Evolutionary conservation across 2,888 invertebrate genomes (phyloP).

Genomic region (Eupithecia dodoneata): DNA sequence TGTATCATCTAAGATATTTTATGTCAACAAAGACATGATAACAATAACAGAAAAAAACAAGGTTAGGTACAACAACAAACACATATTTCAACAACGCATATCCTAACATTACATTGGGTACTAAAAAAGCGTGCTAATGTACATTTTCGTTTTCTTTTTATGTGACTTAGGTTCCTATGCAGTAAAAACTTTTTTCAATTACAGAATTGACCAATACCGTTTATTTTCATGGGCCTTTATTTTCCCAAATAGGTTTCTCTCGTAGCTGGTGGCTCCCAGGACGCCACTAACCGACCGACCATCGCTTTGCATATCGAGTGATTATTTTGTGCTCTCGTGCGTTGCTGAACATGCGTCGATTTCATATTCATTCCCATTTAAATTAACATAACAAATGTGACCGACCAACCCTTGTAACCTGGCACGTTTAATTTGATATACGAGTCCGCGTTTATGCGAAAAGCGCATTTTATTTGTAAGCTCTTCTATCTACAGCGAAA

Average conservation of each 20-base stretch:
- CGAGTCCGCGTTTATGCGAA: conserved; percentile 28
- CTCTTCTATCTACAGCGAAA: background rate
- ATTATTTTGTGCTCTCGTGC: conserved; percentile 68
- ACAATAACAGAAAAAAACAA: too few relatives aligned
- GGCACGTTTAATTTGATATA: conserved; percentile 42
- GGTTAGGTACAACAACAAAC: too few relatives aligned
- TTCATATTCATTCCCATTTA: conserved; percentile 65
- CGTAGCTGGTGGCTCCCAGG: conserved; percentile 6
- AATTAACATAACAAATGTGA: conserved; percentile 58
- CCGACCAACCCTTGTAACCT: conserved; percentile 37
- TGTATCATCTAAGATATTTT: too few relatives aligned
- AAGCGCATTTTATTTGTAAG: conserved; percentile 30
- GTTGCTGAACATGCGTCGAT: conserved; percentile 54
- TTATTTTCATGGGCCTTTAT: conserved; percentile 3
- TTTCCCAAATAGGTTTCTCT: conserved; percentile 20
- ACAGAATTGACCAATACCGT: background rate
- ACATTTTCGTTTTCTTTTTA: background rate
- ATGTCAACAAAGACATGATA: too few relatives aligned
- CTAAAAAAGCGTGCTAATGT: background rate
- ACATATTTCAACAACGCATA: too few relatives aligned
- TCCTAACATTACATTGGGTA: background rate
- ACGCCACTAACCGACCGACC: conserved; percentile 43
- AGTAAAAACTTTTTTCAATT: conserved; percentile 1
- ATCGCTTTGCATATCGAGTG: conserved; percentile 68
- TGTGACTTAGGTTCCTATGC: background rate